Conservation (phyloP, 2,888 invertebrate genomes). For the Drosophila prostipennis region DNA sequence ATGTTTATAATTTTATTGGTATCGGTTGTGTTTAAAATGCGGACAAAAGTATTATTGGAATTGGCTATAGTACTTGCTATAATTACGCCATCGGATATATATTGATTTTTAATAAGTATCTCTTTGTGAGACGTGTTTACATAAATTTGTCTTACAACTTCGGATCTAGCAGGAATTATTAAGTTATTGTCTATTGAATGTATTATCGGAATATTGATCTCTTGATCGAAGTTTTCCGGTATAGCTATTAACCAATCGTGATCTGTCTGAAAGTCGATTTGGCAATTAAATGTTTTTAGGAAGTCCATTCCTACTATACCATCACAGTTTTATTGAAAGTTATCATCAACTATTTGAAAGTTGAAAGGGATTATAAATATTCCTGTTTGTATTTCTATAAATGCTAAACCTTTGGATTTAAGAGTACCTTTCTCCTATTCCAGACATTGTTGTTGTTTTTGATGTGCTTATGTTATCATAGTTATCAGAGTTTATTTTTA, state of each 20-base stretch:
- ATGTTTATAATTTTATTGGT: not conserved
- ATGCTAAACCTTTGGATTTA: too few species aligned
- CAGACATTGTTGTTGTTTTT: too few species aligned
- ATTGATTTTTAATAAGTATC: not conserved
- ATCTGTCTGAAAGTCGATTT: too few species aligned
- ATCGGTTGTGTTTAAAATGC: not conserved
- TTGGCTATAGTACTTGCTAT: too few species aligned
- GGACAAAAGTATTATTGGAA: not conserved
- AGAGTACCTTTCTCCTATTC: too few species aligned
- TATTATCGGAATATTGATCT: not conserved
- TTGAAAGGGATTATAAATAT: too few species aligned
- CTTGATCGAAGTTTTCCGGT: not conserved
- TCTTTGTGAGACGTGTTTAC: not conserved
- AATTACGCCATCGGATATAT: not conserved
- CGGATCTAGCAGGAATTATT: not conserved
- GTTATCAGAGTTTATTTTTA: too few species aligned
- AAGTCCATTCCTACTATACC: not conserved
- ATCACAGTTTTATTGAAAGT: too few species aligned
- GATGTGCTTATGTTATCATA: too few species aligned
- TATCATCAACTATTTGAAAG: too few species aligned
- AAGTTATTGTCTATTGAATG: not conserved
- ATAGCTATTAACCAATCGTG: too few species aligned
- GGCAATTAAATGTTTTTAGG: not conserved
- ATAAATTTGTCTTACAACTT: not conserved
- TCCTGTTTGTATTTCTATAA: too few species aligned